A percentile compares a stretch with the other conserved stretches of the same genome.
Conservation (phyloP, 1,140 invertebrate species). For the Neuroterus valhalla region DNA sequence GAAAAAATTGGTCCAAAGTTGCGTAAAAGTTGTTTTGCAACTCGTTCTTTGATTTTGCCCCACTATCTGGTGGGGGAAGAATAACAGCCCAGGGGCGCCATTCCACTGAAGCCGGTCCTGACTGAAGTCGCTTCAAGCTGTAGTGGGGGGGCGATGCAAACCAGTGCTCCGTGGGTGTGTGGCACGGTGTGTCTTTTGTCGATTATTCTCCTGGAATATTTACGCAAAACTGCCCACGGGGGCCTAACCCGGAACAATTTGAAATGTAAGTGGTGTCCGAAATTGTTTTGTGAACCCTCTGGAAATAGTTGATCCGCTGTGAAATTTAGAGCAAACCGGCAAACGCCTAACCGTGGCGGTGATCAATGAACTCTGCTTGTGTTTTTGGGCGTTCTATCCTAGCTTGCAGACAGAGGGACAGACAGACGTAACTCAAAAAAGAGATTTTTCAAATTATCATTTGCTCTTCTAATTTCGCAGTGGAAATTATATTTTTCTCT, state of each 20-base stretch:
- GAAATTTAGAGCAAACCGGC: not conserved
- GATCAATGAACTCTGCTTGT: conserved; percentile 54
- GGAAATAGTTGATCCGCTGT: not conserved
- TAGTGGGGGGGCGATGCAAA: conserved; percentile 7
- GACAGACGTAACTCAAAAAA: conserved; percentile 5
- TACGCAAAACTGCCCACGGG: conserved; percentile 2
- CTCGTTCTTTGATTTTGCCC: no score
- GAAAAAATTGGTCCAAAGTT: no score
- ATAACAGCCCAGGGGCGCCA: no score
- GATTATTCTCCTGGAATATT: conserved; percentile 13
- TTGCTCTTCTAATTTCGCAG: not conserved
- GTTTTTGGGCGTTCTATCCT: conserved; percentile 38
- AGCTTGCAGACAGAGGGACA: not conserved
- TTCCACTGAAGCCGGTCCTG: no score
- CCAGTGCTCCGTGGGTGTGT: conserved; percentile 8
- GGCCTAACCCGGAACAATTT: not conserved
- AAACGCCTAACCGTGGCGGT: conserved; percentile 34
- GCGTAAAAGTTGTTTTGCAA: no score
- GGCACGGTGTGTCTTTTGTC: not conserved
- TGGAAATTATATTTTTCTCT: not conserved
- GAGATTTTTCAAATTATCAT: not conserved
- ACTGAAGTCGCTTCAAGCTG: not conserved
- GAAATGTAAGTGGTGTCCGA: not conserved
- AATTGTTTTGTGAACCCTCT: not conserved
- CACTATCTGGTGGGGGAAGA: no score